Evolutionary conservation across 1,140 invertebrate genomes (phyloP), one percentile per base, ranked within the genome.

Genomic region (Caerostris darwini): DNA sequence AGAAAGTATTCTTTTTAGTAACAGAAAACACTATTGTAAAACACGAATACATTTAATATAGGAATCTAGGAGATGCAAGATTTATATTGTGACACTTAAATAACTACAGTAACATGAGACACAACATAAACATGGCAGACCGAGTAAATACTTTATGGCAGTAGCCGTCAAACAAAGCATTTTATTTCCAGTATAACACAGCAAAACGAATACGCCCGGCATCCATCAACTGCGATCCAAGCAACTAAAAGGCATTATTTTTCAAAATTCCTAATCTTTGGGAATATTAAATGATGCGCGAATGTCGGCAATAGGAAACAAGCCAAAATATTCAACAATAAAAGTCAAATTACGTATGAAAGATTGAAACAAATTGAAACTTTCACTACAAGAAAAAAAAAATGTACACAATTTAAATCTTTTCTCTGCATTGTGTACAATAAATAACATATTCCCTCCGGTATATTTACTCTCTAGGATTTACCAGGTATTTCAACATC

Each of bases 331-430:
- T 64, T 67, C 61, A 67, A 5, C 61, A 67, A 5, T 50, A 77
- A 50, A 77, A 50, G 71, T 53, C 34, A 77, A 53, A 50, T 12
- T 53, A 77, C 6, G 6, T 5, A 67, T 67, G 2, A 77, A 53
- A 77, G 50, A 77, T 77, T 77, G 71, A 77, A 77, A 77, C 34
- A 77, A 12, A 77, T 77, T 77, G 71, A 77, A 77, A 77, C 34
- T 77, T 53, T 8, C 71, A 12, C 10, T 12, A 3, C 34, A 2
- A 34, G 10, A 14, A 77, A 77, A 77, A 12, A 71, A 71, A 5
- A 34, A 77, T 10, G 0, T 12, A 77, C 19, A 77, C 19, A 53
- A 53, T 12, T 34, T 34, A 50, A 77, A 77, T 7, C 34, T 3
- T 50, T 71, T 71, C 12, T 5, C 7, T 50, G 53, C 8, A 71